Percentiles rank a stretch among this genome's conserved stretches.
These are phyloP conservation scores for Hermaeophaga mercurialis DNA, from an alignment of 2,888 invertebrate genomes.

Conservation along the genomic window DNA sequence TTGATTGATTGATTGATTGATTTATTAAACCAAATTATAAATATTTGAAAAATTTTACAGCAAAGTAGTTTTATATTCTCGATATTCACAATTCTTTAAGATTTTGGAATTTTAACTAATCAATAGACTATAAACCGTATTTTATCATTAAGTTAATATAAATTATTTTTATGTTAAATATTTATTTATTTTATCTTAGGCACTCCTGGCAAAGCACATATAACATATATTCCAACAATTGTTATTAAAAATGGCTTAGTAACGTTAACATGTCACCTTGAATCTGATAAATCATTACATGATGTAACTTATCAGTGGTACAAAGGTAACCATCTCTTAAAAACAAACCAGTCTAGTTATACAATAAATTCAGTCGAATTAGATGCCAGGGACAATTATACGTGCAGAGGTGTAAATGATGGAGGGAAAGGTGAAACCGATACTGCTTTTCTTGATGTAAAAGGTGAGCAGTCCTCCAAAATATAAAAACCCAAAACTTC, in stretches of 20 bases:
- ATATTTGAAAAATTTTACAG: too few relatives aligned
- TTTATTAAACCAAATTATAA: too few relatives aligned
- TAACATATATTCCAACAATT: conserved; percentile 73
- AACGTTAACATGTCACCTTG: conserved; percentile 80
- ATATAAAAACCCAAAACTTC: too few relatives aligned
- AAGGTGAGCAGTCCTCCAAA: conserved; percentile 66
- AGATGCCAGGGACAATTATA: conserved; percentile 86
- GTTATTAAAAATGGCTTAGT: conserved; percentile 84
- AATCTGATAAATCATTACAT: conserved; percentile 81
- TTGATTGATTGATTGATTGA: too few relatives aligned
- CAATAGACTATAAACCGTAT: too few relatives aligned
- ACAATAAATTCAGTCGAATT: conserved; percentile 83
- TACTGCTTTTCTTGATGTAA: conserved; percentile 71
- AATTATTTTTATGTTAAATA: too few relatives aligned
- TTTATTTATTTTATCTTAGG: conserved; percentile 60
- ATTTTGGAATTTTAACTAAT: too few relatives aligned
- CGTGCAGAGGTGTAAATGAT: conserved; percentile 84
- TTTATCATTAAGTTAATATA: too few relatives aligned
- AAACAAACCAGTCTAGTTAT: conserved; percentile 77
- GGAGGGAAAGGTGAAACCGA: conserved; percentile 79
- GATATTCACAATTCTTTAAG: too few relatives aligned
- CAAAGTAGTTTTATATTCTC: too few relatives aligned
- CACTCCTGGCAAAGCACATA: conserved; percentile 81
- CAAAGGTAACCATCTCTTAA: conserved; percentile 75
- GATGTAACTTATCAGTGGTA: conserved; percentile 78